Evolutionary conservation across 2,113 vertebrate species (phyloP), one percentile per base, ranked within the genome.

Genomic region (Meleagris gallopavo): DNA sequence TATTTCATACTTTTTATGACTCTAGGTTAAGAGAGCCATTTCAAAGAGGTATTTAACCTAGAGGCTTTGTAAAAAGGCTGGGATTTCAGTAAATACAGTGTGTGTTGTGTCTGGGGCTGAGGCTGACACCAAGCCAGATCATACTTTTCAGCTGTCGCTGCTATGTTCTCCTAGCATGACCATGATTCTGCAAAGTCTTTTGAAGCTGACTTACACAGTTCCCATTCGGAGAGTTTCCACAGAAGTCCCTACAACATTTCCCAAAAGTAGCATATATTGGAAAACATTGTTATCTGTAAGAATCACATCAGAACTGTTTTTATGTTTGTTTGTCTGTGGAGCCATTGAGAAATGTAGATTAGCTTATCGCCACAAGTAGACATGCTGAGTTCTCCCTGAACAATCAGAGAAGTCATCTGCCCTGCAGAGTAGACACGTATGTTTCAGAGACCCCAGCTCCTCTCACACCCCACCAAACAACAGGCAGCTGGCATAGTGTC

Each of bases 1-100:
- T 2, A 64, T 83, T 93, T 94, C 52, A 74, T 46, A 41, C 7
- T 25, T 79, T 88, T 91, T 83, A 74, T 81, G 75, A 83, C 79
- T 94, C 16, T 30, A 55, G 29, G 46, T 84, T 79, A 85, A 80
- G 72, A 91, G 30, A 73, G 38, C 5, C 48, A 14, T 83, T 90
- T 81, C 61, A 93, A 77, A 90, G 34, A 13, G 43, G 12, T 40
- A 54, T 94, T 91, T 78, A 84, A 85, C 78, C 36, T 30, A 84
- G 36, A 70, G 32, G 6, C 19, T 87, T 62, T 64, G 65, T 65
- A 48, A 50, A 86, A 76, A 32, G 16, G 13, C 22, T 64, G 48
- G 18, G 65, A 76, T 60, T 75, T 90, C 55, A 73, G 34, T 45
- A 79, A 77, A 45, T 40, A 71, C 4, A 4, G 20, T 13, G 19